Evolutionary conservation across 2,113 vertebrate genomes (phyloP).

Genomic region (Cinclus cinclus): DNA sequence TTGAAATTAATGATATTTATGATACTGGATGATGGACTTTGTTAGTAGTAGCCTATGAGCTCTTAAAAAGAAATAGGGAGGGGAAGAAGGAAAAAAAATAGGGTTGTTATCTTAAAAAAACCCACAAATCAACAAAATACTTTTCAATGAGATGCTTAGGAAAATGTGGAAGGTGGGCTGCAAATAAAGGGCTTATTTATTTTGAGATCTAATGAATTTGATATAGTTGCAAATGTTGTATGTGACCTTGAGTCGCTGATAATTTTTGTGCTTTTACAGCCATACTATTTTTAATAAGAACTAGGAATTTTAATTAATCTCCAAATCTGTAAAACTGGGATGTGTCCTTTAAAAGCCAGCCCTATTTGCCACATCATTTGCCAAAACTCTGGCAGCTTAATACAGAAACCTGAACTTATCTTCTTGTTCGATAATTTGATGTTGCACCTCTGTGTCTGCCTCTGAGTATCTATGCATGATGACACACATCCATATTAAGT

Average conservation of each 20-base stretch:
- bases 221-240: background rate
- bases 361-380: background rate
- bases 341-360: background rate
- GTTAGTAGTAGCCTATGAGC: background rate
- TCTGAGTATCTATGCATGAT: background rate
- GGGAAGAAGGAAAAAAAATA: background rate
- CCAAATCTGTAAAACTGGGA: background rate
- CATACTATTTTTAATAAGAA: background rate
- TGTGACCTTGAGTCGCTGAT: background rate
- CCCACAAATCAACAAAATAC: background rate
- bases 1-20: background rate
- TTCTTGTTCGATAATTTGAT: background rate
- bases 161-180: background rate
- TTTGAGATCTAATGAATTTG: background rate
- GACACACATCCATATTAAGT: background rate
- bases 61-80: background rate
- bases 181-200: background rate
- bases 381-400: background rate
- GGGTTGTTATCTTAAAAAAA: rapidly evolving
- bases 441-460: background rate
- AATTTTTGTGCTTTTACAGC: background rate
- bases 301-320: background rate
- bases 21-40: background rate
- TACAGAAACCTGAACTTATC: background rate
- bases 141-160: background rate